Conservation (phyloP, 2,888 invertebrate species). For the Folsomia manolachei region DNA sequence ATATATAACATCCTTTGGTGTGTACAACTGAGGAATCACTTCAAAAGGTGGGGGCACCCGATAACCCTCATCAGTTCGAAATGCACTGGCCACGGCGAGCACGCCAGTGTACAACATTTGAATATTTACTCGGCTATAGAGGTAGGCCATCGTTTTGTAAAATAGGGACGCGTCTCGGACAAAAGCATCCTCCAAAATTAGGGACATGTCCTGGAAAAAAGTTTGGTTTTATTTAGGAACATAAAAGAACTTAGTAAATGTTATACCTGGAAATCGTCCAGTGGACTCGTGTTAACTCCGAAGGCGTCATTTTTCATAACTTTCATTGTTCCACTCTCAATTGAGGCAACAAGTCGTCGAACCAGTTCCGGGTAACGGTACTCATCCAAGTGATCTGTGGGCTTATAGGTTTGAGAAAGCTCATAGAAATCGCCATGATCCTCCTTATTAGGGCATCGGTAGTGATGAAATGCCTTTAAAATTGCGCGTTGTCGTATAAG, state of each 20-base stretch:
- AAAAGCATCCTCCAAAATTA: background rate
- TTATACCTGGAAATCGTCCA: too few species aligned
- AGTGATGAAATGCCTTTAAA: background rate
- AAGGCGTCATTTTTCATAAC: too few species aligned
- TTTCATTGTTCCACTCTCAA: too few species aligned
- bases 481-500: background rate
- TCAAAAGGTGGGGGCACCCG: background rate
- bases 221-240: too few species aligned
- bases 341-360: background rate
- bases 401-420: background rate
- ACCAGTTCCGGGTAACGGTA: background rate
- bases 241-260: too few species aligned
- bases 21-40: background rate
- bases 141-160: background rate
- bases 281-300: too few species aligned
- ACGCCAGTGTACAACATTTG: background rate
- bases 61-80: background rate
- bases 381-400: background rate
- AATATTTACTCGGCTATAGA: background rate
- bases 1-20: background rate
- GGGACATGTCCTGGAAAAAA: too few species aligned
- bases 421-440: background rate
- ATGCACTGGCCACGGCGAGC: background rate
- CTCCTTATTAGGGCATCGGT: background rate
- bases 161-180: background rate